Evolutionary conservation across 2,113 vertebrate species (phyloP).

Genomic region (Rhinolophus sinicus): DNA sequence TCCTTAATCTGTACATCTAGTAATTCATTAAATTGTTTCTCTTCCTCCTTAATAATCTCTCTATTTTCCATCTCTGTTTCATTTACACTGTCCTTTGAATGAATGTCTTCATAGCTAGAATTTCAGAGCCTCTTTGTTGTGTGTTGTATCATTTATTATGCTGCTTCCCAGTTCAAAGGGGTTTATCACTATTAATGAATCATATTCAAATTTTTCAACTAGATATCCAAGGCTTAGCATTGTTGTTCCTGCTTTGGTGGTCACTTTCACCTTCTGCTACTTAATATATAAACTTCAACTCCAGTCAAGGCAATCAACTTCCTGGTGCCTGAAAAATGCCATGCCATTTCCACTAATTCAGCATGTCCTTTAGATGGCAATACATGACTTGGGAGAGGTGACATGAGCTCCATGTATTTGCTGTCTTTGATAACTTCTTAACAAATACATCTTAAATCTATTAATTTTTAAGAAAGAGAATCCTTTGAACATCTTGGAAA

Average conservation of each 20-base stretch:
- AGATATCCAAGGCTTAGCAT: background rate
- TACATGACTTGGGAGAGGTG: background rate
- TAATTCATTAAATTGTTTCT: background rate
- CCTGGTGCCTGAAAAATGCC: background rate
- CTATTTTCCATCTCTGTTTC: background rate
- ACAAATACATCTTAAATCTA: background rate
- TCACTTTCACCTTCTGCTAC: background rate
- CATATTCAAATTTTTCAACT: background rate
- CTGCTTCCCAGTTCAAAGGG: background rate
- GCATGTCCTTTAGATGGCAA: background rate
- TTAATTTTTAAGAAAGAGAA: conserved; percentile 29
- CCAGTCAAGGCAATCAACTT: background rate
- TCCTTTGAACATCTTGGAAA: background rate
- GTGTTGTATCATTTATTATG: background rate
- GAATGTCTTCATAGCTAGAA: background rate
- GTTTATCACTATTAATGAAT: background rate
- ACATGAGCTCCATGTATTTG: background rate
- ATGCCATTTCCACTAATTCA: background rate
- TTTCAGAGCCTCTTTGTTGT: background rate
- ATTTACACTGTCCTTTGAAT: background rate
- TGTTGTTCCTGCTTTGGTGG: background rate
- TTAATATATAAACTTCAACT: background rate
- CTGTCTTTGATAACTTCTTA: background rate
- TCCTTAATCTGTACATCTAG: background rate
- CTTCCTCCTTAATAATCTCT: background rate